Base-by-base conservation (phyloP, 2,888 invertebrate genomes). In the Agrotis ipsilon region DNA sequence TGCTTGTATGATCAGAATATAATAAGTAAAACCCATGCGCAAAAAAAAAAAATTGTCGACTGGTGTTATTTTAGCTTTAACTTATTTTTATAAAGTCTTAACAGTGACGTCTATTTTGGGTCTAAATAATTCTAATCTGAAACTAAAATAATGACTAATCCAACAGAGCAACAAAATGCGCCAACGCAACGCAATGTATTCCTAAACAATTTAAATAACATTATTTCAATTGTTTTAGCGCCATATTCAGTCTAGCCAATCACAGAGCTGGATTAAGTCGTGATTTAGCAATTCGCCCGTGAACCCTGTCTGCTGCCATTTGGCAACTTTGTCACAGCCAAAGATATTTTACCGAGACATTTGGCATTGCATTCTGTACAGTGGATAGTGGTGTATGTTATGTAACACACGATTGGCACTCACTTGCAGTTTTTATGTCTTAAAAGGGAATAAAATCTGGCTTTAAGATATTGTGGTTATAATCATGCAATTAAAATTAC, bases 291-390 rank as follows among this genome's bases (percentile, higher is more conserved):
- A 88, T 84, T 68, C 75, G 90, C 82, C 91, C 92, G 83, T 91
- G 91, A 92, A 91, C 90, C 84, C 82, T 52, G 71, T 77, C 80
- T 69, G 72, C 68, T 79, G 84, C 83, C 85, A 89, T 90, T 91
- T 91, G 90, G 91, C 91, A 86, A 83, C 85, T 72, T 78, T 84
- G 79, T 80, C 77, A 84, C 70, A 86, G 83, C 87, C 83, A 85
- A 84, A 91, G 82, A 86, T 89, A 89, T 88, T 39, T 88, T 67
- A 62, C 75, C 80, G 63, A 75, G 78, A 76, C 78, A 78, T 83
- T 87, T 86, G 87, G 83, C 87, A 87, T 84, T 83, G 81, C 76
- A 82, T 80, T 73, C 82, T 68, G 75, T 39, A 76, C 57, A 65
- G 61, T 62, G 75, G 61, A 71, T 69, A 74, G 65, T 72, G 66